A percentile compares a stretch with the other conserved stretches of the same genome.
These are phyloP conservation scores for Phylloscopus whistleri DNA, from an alignment of 2,113 vertebrate genomes.

Conservation along the genomic window DNA sequence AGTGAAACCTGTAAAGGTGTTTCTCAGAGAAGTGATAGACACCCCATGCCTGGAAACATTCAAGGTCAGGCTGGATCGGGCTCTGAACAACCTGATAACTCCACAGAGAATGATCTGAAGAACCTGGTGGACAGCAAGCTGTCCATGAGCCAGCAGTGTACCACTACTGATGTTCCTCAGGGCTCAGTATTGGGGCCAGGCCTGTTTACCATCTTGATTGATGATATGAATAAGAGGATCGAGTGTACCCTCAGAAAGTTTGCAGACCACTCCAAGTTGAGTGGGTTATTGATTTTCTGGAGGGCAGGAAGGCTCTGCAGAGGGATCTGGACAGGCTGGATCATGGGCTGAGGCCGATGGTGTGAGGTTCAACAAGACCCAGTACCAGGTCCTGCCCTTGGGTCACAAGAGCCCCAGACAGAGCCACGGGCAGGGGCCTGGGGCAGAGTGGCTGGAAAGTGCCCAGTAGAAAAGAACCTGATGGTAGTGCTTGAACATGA, in stretches of 20 bases:
- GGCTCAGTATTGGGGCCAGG: not conserved
- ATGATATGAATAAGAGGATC: not conserved
- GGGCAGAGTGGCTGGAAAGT: not conserved
- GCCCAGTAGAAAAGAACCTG: too few species aligned
- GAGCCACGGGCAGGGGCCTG: fast-evolving
- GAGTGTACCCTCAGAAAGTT: not conserved
- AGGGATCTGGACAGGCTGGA: not conserved
- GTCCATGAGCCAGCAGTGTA: not conserved
- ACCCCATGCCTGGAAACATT: not conserved
- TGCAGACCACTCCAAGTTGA: not conserved
- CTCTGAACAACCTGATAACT: not conserved
- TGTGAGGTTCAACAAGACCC: not conserved
- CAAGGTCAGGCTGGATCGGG: not conserved
- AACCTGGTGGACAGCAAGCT: not conserved
- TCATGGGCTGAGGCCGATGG: not conserved
- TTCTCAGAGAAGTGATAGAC: not conserved
- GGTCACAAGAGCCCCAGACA: not conserved
- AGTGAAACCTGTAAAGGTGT: not conserved
- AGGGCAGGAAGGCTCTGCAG: not conserved
- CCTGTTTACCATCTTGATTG: not conserved
- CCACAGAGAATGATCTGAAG: not conserved
- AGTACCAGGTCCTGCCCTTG: fast-evolving
- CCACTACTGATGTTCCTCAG: not conserved
- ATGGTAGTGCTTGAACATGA: not conserved
- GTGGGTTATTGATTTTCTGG: not conserved